Conservation (phyloP, 2,113 vertebrate species). For the Myiozetetes cayanensis region DNA sequence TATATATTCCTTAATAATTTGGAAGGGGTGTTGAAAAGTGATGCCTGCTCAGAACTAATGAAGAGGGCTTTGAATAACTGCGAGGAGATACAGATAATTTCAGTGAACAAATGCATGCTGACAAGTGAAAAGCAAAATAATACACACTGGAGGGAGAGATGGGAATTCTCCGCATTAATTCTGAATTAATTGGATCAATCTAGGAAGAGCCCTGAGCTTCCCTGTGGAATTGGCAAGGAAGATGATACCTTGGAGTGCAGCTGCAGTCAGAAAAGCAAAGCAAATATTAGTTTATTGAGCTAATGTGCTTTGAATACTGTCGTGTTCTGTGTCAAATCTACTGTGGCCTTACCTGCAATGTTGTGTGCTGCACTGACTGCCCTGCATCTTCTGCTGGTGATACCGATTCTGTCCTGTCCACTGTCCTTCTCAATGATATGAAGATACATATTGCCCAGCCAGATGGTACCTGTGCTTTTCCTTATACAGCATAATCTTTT, state of each 20-base stretch:
- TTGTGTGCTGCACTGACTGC: not conserved
- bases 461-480: not conserved
- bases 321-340: not conserved
- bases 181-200: not conserved
- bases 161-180: not conserved
- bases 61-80: not conserved
- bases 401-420: not conserved
- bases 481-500: not conserved
- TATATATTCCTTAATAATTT: not conserved
- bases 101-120: not conserved
- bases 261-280: not conserved
- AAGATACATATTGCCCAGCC: not conserved
- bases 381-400: not conserved
- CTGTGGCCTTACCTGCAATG: not conserved
- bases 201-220: not conserved
- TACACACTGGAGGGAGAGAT: not conserved
- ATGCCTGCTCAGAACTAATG: not conserved
- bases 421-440: not conserved
- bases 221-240: not conserved
- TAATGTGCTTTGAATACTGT: not conserved
- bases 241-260: not conserved
- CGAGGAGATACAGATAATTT: not conserved
- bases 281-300: not conserved
- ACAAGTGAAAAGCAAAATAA: slow-evolving; percentile 5
- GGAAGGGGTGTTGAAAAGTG: not conserved